Conservation (phyloP, 2,888 invertebrate genomes). For the Hypena proboscidalis region DNA sequence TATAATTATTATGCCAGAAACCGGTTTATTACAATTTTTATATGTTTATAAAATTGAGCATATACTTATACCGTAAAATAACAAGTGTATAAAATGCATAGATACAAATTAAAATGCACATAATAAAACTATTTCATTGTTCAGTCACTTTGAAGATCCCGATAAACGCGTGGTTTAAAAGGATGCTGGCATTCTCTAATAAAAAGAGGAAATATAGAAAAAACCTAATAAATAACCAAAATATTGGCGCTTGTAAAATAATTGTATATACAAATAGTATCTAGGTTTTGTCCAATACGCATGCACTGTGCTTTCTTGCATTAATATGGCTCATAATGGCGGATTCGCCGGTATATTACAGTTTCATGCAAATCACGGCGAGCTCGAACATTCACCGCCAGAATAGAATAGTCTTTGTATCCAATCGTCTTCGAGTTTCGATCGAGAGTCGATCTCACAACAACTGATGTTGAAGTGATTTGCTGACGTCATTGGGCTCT, state of each 20-base stretch:
- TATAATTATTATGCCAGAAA: slow-evolving; percentile 38
- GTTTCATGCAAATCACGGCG: no score
- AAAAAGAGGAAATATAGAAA: slow-evolving; percentile 21
- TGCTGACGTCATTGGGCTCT: no score
- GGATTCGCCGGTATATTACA: slow-evolving; percentile 16
- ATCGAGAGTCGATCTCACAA: no score
- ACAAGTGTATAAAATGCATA: slow-evolving; percentile 58
- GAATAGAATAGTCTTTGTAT: no score
- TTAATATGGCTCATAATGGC: slow-evolving; percentile 41
- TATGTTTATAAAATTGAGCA: slow-evolving; percentile 59
- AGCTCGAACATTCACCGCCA: no score
- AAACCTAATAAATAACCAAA: slow-evolving; percentile 40
- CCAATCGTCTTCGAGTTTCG: no score
- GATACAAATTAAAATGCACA: slow-evolving; percentile 49
- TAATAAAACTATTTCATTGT: slow-evolving; percentile 43
- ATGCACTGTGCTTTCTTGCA: slow-evolving; percentile 26
- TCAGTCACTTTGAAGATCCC: slow-evolving; percentile 44
- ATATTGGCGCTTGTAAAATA: slow-evolving; percentile 38
- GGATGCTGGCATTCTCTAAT: slow-evolving; percentile 30
- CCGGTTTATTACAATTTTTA: slow-evolving; percentile 26
- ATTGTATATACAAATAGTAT: slow-evolving; percentile 38
- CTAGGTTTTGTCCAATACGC: slow-evolving; percentile 37
- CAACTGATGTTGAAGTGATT: no score
- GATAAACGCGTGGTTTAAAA: slow-evolving; percentile 30
- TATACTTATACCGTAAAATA: slow-evolving; percentile 51